Conservation (phyloP, 2,797 vertebrate species). For the Thunnus albacares region DNA sequence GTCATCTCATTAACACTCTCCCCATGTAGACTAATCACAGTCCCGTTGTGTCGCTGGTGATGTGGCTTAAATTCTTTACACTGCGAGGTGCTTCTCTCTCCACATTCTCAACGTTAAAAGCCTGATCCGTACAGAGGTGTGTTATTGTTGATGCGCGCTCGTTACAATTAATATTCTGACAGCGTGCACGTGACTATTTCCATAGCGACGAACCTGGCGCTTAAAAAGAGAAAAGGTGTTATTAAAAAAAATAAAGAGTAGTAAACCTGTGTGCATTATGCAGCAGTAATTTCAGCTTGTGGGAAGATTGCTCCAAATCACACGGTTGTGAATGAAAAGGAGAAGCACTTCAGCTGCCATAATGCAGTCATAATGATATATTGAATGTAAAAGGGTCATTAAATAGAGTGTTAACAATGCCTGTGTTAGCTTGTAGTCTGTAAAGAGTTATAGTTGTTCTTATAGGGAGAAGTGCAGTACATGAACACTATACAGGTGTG, state of each 20-base stretch:
- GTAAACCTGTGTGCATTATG: conserved; percentile 22
- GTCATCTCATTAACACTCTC: conserved; percentile 80
- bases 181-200: conserved; percentile 59
- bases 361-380: neutral
- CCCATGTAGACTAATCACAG: conserved; percentile 78
- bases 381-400: too few relatives aligned
- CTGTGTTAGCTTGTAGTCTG: neutral
- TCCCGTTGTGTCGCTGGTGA: conserved; percentile 63
- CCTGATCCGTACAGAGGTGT: conserved; percentile 15
- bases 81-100: conserved; percentile 13
- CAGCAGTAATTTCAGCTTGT: conserved; percentile 16
- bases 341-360: conserved; percentile 11
- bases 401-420: neutral
- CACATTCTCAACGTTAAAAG: conserved; percentile 25
- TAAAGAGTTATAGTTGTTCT: neutral
- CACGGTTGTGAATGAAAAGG: conserved; percentile 23
- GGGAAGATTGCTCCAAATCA: conserved; percentile 20
- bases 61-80: conserved; percentile 40
- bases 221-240: conserved; percentile 38
- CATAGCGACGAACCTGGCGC: conserved; percentile 60
- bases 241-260: conserved; percentile 3
- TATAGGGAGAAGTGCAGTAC: neutral
- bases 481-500: neutral
- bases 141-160: conserved; percentile 27
- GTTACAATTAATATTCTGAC: conserved; percentile 64